Conservation (phyloP, 2,888 invertebrate genomes). For the Mayetiola destructor region DNA sequence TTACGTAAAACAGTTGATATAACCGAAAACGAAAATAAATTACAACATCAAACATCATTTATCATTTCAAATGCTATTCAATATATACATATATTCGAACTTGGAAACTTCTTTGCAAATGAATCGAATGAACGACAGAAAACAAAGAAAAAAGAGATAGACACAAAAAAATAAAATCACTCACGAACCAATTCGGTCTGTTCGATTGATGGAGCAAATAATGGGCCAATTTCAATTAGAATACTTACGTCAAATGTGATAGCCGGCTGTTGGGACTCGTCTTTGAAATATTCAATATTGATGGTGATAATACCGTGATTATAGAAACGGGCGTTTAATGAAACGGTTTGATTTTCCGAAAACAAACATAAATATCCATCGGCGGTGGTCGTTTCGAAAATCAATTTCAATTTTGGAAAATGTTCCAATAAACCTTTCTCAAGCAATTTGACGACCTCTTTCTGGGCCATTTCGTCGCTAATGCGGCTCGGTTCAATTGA, state of each 20-base stretch:
- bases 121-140: neutral
- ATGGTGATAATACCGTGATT: constrained; percentile 62
- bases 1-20: no score
- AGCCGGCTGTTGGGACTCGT: constrained; percentile 55
- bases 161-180: neutral
- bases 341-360: constrained; percentile 52
- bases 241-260: constrained; percentile 59
- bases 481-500: constrained; percentile 54
- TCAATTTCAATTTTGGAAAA: constrained; percentile 53
- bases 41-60: no score
- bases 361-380: constrained; percentile 56
- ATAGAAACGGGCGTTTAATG: constrained; percentile 58
- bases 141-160: neutral
- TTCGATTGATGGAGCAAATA: no score
- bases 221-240: no score
- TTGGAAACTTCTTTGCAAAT: no score
- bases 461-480: constrained; percentile 49
- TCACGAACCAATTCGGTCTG: no score
- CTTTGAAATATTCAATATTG: constrained; percentile 70
- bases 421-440: constrained; percentile 56
- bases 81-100: no score
- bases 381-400: constrained; percentile 50
- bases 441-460: constrained; percentile 49
- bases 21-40: no score
- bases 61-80: no score